Evolutionary conservation across 2,797 vertebrate species (phyloP).

Genomic region (Pseudochaenichthys georgianus): DNA sequence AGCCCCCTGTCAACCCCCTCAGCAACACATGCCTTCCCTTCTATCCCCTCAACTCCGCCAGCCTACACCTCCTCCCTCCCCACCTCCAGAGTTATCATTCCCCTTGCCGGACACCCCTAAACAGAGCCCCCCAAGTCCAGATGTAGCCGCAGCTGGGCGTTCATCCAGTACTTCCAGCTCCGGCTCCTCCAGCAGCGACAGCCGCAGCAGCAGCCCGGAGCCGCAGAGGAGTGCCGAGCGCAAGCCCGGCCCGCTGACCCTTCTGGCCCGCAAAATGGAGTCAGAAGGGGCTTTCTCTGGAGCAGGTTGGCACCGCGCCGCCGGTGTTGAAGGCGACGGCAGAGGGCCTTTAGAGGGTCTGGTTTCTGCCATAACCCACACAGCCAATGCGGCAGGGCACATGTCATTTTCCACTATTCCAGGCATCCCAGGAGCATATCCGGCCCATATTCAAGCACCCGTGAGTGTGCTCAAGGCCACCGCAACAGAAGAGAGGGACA

Average conservation of each 20-base stretch:
- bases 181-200: conserved; percentile 86
- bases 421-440: conserved; percentile 66
- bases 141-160: conserved; percentile 79
- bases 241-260: conserved; percentile 83
- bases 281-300: conserved; percentile 85
- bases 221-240: conserved; percentile 87
- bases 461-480: conserved; percentile 77
- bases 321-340: conserved; percentile 64
- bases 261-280: conserved; percentile 86
- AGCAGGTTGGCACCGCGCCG: conserved; percentile 75
- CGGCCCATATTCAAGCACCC: conserved; percentile 69
- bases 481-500: conserved; percentile 69
- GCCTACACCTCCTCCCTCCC: conserved; percentile 84
- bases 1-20: conserved; percentile 80
- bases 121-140: conserved; percentile 86
- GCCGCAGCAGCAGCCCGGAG: conserved; percentile 88
- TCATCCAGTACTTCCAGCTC: conserved; percentile 85
- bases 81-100: conserved; percentile 85
- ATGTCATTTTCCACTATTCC: conserved; percentile 69
- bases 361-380: conserved; percentile 77
- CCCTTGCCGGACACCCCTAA: conserved; percentile 87
- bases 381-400: conserved; percentile 70
- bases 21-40: conserved; percentile 83
- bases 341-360: conserved; percentile 70
- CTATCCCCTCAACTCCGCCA: conserved; percentile 84